phyloP scores from a whole-genome alignment of 2,797 vertebrate genomes.

The Coccyzus lansbergi region DNA sequence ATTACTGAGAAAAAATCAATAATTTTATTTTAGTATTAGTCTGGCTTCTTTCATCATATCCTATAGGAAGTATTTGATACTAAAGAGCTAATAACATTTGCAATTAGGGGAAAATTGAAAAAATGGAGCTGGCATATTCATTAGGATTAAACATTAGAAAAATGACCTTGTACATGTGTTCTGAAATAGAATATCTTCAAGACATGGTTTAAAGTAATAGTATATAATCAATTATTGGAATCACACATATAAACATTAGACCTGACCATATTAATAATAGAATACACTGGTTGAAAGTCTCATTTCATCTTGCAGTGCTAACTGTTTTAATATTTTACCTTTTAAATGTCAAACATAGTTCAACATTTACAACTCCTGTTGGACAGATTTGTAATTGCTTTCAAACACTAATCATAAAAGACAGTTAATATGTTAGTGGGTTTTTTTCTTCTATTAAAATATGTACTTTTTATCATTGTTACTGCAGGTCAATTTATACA shows the following conservation, averaged over 20 bases:
- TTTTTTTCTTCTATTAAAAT: background rate
- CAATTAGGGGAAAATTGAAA: background rate
- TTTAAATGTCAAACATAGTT: background rate
- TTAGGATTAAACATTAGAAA: background rate
- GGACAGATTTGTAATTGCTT: background rate
- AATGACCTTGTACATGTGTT: background rate
- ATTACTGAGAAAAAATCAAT: background rate
- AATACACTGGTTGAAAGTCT: background rate
- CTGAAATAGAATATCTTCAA: background rate
- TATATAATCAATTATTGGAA: background rate
- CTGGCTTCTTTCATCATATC: background rate
- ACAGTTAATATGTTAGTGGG: background rate
- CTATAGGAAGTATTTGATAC: background rate
- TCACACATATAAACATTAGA: background rate
- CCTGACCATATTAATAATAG: background rate
- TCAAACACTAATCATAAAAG: background rate
- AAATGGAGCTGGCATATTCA: background rate
- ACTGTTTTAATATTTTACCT: background rate
- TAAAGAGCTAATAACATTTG: background rate
- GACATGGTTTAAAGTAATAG: background rate
- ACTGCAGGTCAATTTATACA: background rate
- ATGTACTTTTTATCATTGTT: background rate
- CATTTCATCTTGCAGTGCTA: background rate
- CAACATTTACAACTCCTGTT: background rate
- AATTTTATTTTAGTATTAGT: conserved; percentile 6